A percentile compares a stretch with the other conserved stretches of the same genome.
These are phyloP conservation scores for Taxidea taxus DNA, from an alignment of 2,113 vertebrate genomes.

Conservation along the genomic window DNA sequence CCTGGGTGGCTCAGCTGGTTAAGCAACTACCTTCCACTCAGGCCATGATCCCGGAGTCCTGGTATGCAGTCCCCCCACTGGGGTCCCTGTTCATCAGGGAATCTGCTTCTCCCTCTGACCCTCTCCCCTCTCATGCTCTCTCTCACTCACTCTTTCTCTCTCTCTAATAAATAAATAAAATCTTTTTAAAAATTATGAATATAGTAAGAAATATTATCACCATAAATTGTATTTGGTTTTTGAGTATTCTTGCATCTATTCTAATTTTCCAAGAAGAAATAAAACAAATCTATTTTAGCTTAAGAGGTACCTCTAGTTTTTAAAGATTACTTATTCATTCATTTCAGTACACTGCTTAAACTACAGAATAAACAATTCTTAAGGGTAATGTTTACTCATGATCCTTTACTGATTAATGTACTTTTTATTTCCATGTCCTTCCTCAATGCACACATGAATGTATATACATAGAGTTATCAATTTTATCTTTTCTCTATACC, in stretches of 20 bases:
- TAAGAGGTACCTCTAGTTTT: background rate
- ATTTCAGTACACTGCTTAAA: background rate
- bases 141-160: no score
- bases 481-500: background rate
- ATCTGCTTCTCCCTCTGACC: no score
- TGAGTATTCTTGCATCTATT: background rate
- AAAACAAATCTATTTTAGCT: background rate
- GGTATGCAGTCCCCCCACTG: no score
- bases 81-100: no score
- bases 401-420: constrained; percentile 49
- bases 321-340: constrained; percentile 47
- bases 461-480: background rate
- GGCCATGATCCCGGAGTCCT: no score
- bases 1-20: no score
- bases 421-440: constrained; percentile 7
- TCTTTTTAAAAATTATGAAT: background rate
- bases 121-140: no score
- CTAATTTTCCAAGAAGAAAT: background rate
- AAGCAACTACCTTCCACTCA: no score
- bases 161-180: no score
- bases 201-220: background rate
- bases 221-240: background rate
- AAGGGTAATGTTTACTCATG: background rate
- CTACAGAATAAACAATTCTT: background rate
- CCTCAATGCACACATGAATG: background rate